These are phyloP conservation scores for Ischnura elegans DNA, from an alignment of 2,888 invertebrate genomes.

Conservation along the genomic window DNA sequence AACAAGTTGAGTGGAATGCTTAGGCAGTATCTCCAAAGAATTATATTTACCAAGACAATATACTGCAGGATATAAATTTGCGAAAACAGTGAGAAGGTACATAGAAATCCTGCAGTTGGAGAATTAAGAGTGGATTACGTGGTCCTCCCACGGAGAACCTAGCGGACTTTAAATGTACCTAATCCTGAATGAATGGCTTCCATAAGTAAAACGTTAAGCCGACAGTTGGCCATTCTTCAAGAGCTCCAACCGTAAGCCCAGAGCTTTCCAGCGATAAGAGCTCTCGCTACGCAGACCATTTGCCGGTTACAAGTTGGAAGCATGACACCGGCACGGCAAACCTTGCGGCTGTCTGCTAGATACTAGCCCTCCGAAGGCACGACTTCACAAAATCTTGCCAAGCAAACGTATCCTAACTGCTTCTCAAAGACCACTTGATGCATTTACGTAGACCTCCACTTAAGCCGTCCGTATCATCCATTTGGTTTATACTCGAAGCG, in stretches of 20 bases:
- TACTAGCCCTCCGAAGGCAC: not conserved
- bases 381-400: not conserved
- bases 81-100: not conserved
- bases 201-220: not conserved
- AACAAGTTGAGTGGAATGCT: no score
- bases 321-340: not conserved
- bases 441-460: no score
- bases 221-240: constrained; percentile 10
- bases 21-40: no score
- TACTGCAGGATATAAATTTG: not conserved
- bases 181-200: constrained; percentile 9
- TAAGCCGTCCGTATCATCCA: not conserved
- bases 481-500: not conserved
- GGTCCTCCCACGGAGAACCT: not conserved
- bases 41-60: no score
- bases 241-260: not conserved
- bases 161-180: not conserved
- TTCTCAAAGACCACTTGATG: not conserved
- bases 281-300: not conserved
- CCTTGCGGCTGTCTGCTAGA: not conserved
- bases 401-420: no score
- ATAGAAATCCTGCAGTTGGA: not conserved
- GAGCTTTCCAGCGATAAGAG: not conserved
- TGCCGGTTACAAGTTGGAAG: not conserved
- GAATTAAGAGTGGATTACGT: not conserved